phyloP scores from a whole-genome alignment of 2,888 invertebrate genomes.

The Auanema freiburgensis region DNA sequence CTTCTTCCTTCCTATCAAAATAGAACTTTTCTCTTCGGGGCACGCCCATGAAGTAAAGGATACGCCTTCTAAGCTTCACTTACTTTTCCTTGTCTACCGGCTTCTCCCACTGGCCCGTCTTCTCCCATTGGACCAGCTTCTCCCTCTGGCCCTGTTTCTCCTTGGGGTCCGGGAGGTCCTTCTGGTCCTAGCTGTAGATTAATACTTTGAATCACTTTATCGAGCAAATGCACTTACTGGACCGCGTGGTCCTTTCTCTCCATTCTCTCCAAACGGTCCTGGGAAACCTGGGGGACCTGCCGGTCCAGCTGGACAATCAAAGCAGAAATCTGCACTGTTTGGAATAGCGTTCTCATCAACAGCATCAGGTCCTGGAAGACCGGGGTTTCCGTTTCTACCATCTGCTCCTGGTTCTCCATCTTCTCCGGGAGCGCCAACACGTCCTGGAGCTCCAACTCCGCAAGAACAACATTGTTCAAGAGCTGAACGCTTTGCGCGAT shows the following conservation, averaged over 20 bases:
- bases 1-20: too few relatives aligned
- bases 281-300: conserved; percentile 22
- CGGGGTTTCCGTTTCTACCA: conserved; percentile 42
- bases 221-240: too few relatives aligned
- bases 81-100: too few relatives aligned
- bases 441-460: too few relatives aligned
- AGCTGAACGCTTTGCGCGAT: too few relatives aligned
- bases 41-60: conserved; percentile 14
- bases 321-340: conserved; percentile 48
- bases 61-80: conserved; percentile 13
- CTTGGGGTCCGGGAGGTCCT: conserved; percentile 26
- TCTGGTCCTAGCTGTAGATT: conserved; percentile 27
- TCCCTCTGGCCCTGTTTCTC: conserved; percentile 26
- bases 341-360: conserved; percentile 39
- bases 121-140: conserved; percentile 31
- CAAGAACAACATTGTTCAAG: too few relatives aligned
- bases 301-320: conserved; percentile 49
- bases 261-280: conserved; percentile 26
- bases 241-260: conserved; percentile 32
- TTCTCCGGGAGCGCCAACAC: conserved; percentile 13
- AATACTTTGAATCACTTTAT: too few relatives aligned
- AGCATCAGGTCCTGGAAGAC: conserved; percentile 49
- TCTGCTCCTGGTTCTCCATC: conserved; percentile 43
- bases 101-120: conserved; percentile 55
- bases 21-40: conserved; percentile 15